Conservation (phyloP, 2,113 vertebrate species). For the Trogon surrucura region DNA sequence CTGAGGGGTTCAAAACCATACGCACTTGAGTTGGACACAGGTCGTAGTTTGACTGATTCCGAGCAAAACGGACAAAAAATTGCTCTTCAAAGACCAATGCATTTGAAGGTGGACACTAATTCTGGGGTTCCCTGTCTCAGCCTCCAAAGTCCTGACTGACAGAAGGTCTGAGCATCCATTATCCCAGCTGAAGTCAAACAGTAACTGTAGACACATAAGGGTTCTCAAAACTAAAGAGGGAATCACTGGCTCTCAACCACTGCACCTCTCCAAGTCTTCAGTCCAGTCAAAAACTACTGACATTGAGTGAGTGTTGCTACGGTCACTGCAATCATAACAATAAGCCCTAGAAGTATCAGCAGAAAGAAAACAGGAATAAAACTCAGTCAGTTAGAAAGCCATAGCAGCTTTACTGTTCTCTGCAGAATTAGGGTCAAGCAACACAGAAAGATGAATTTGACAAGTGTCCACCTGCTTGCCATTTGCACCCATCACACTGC, state of each 20-base stretch:
- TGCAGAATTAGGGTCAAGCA: background rate
- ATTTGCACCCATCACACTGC: background rate
- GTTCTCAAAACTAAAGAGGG: background rate
- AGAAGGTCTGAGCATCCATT: background rate
- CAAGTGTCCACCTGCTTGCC: background rate
- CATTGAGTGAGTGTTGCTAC: background rate
- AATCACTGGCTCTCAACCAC: background rate
- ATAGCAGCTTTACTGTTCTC: background rate
- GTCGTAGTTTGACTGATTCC: background rate
- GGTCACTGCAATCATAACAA: background rate
- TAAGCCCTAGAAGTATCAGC: background rate
- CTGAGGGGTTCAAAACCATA: background rate
- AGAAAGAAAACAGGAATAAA: background rate
- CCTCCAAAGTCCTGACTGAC: background rate
- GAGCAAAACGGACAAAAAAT: background rate
- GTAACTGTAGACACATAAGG: background rate
- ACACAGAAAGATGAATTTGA: background rate
- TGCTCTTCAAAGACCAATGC: background rate
- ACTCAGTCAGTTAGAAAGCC: background rate
- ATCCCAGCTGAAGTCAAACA: background rate
- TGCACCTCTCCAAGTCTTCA: background rate
- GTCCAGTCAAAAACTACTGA: background rate
- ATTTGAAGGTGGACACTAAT: background rate
- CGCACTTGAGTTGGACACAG: background rate
- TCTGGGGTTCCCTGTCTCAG: background rate